phyloP scores from a whole-genome alignment of 2,888 invertebrate genomes.

The Cheilosia scutellata region DNA sequence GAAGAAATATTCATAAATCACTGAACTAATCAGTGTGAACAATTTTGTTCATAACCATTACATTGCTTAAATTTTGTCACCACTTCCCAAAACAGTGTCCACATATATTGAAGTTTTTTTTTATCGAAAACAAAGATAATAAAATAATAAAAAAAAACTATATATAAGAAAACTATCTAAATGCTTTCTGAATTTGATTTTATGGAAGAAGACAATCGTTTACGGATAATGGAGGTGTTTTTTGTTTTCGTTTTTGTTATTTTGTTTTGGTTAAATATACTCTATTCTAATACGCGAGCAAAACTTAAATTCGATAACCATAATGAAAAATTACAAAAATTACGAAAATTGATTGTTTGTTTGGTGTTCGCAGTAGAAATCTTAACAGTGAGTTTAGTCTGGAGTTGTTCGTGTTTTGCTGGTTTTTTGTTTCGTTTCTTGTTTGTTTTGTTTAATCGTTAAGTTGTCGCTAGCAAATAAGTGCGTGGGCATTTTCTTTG shows the following conservation, averaged over 20 bases:
- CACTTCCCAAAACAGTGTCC: not conserved
- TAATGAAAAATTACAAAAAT: slow-evolving; percentile 48
- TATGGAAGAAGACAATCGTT: not conserved
- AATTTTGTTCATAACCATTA: not conserved
- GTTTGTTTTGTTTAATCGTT: slow-evolving; percentile 28
- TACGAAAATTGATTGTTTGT: slow-evolving; percentile 42
- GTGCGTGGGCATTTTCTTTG: slow-evolving; percentile 70
- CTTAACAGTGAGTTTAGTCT: slow-evolving; percentile 59
- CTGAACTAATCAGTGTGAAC: too few relatives aligned
- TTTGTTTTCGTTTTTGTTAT: not conserved
- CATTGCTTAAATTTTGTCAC: not conserved
- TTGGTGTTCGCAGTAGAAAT: slow-evolving; percentile 65
- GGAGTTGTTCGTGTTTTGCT: slow-evolving; percentile 44
- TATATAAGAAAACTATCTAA: not conserved
- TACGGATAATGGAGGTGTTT: not conserved
- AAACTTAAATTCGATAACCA: slow-evolving; percentile 39
- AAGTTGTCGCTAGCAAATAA: slow-evolving; percentile 59
- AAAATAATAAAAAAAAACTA: not conserved
- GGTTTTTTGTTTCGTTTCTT: slow-evolving; percentile 14
- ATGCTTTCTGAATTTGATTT: not conserved
- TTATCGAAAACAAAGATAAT: not conserved
- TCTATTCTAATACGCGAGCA: slow-evolving; percentile 10
- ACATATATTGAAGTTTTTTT: not conserved
- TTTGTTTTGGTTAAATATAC: not conserved
- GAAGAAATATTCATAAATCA: too few relatives aligned